Conservation (phyloP, 2,113 vertebrate species). For the Rhipidura dahli region DNA sequence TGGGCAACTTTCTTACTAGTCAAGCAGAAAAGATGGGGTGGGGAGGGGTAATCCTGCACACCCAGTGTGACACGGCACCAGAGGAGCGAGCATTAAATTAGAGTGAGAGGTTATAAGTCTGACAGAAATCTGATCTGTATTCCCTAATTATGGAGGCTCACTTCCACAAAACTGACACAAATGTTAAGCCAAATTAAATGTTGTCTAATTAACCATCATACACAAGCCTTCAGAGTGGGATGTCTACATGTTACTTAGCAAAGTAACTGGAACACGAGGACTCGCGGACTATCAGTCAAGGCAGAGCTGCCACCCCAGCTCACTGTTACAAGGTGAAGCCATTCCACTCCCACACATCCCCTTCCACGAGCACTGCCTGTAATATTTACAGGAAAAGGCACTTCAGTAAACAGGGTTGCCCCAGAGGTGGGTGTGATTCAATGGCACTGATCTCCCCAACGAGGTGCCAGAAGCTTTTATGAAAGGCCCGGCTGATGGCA, state of each 20-base stretch:
- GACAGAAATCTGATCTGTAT: constrained; percentile 75
- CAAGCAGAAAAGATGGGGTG: constrained; percentile 68
- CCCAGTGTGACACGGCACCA: constrained; percentile 55
- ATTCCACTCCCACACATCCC: constrained; percentile 14
- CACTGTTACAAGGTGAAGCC: constrained; percentile 28
- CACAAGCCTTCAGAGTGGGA: constrained; percentile 57
- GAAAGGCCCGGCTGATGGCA: constrained; percentile 66
- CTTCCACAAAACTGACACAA: constrained; percentile 74
- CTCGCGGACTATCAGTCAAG: neutral
- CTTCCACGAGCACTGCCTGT: constrained; percentile 42
- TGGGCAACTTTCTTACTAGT: constrained; percentile 64
- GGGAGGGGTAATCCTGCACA: neutral
- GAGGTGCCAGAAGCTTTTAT: constrained; percentile 76
- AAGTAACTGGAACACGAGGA: neutral
- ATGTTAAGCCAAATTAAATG: constrained; percentile 78
- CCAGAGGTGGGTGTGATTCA: constrained; percentile 70
- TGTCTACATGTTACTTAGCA: constrained; percentile 52
- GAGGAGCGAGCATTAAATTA: constrained; percentile 68
- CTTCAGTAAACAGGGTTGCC: constrained; percentile 78
- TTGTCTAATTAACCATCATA: constrained; percentile 78
- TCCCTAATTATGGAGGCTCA: constrained; percentile 78
- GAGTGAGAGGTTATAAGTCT: constrained; percentile 69
- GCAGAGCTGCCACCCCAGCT: constrained; percentile 37
- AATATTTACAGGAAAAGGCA: constrained; percentile 80
- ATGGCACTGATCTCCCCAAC: constrained; percentile 65